Evolutionary conservation across 2,888 invertebrate species (phyloP).

Genomic region (Melangyna quadrimaculata): DNA sequence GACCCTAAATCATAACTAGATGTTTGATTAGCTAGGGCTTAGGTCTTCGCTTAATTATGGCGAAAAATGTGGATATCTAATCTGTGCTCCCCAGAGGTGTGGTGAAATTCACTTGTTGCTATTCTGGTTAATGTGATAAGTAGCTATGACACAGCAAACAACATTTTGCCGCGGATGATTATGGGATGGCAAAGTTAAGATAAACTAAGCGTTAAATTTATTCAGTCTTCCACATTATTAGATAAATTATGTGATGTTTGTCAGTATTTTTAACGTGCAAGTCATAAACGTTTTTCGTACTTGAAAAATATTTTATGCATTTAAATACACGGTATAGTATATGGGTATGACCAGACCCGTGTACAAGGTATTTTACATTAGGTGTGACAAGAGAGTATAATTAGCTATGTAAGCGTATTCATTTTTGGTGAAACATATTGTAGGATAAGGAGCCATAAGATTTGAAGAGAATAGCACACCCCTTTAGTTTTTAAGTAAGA

Average conservation of each 20-base stretch:
- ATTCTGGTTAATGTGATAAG: constrained; percentile 10
- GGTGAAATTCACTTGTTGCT: constrained; percentile 22
- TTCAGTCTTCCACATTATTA: constrained; percentile 20
- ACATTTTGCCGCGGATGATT: not conserved
- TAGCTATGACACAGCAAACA: constrained; percentile 34
- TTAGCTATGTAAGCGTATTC: no score
- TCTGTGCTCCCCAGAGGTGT: constrained; percentile 21
- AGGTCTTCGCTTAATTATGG: constrained; percentile 10
- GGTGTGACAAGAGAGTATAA: no score
- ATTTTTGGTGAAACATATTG: no score
- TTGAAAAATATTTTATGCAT: not conserved
- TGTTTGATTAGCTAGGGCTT: constrained; percentile 1
- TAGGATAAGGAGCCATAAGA: no score
- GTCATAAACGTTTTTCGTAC: constrained; percentile 11
- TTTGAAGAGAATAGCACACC: no score
- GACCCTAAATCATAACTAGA: constrained; percentile 7
- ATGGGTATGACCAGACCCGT: not conserved
- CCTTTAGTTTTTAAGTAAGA: no score
- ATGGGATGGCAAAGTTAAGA: not conserved
- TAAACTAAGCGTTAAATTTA: constrained; percentile 47
- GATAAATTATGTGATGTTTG: constrained; percentile 39
- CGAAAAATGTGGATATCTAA: constrained; percentile 38
- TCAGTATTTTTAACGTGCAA: not conserved
- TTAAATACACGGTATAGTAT: no score
- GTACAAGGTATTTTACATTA: no score